A percentile compares a stretch with the other conserved stretches of the same genome.
These are phyloP conservation scores for Campylomormyrus tamandua DNA, from an alignment of 2,113 vertebrate species.

Conservation along the genomic window DNA sequence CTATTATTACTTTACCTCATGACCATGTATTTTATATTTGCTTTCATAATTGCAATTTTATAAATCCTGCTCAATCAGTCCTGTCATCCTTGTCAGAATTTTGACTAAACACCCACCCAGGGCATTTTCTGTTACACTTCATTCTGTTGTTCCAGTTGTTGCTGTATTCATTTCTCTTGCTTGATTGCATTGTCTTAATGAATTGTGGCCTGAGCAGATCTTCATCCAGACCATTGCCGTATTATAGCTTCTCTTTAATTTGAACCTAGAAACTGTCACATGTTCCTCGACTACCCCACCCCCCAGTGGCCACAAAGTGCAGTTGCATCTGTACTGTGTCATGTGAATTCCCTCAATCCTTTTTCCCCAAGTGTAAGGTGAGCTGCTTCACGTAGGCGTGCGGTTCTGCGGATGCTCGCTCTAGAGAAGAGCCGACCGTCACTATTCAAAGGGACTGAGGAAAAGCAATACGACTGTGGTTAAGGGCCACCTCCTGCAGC, in stretches of 20 bases:
- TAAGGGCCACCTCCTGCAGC: not conserved
- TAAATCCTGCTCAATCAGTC: not conserved
- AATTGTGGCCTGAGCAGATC: not conserved
- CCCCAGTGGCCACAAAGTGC: not conserved
- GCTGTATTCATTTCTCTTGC: not conserved
- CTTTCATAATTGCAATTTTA: not conserved
- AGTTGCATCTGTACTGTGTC: not conserved
- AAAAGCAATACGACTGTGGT: not conserved
- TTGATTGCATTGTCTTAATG: not conserved
- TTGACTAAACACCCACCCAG: not conserved
- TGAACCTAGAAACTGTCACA: not conserved
- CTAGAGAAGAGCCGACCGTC: not conserved
- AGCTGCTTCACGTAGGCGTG: not conserved
- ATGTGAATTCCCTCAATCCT: not conserved
- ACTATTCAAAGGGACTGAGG: not conserved
- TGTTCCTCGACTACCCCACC: not conserved
- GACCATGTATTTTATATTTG: not conserved
- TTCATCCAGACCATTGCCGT: not conserved
- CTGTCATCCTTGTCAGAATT: not conserved
- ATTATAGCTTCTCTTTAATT: not conserved
- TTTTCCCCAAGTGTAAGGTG: not conserved
- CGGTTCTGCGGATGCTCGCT: not conserved
- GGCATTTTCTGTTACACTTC: not conserved
- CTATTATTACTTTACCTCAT: not conserved
- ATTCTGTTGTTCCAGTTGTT: not conserved